Evolutionary conservation across 2,888 invertebrate genomes (phyloP).

Genomic region (Eupithecia insigniata): DNA sequence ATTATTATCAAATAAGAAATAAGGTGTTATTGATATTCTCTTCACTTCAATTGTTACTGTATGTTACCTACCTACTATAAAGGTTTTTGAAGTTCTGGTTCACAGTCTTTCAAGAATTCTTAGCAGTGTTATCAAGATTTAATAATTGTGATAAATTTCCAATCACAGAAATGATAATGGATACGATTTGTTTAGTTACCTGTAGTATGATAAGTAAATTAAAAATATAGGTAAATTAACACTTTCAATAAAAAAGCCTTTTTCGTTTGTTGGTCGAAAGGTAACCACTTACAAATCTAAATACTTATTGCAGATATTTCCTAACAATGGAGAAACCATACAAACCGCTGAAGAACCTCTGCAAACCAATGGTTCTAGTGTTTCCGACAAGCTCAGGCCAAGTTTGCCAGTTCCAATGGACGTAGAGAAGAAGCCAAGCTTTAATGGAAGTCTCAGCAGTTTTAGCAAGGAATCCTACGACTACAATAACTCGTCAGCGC

Average conservation of each 20-base stretch:
- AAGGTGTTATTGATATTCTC: too few species aligned
- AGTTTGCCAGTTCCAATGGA: constrained; percentile 52
- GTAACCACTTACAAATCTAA: background rate
- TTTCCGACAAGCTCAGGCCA: constrained; percentile 21
- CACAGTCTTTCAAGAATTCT: background rate
- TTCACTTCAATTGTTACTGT: too few species aligned
- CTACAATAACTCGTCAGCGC: constrained; percentile 43
- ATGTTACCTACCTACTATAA: too few species aligned
- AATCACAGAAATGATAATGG: constrained; percentile 48
- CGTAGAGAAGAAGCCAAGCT: constrained; percentile 63
- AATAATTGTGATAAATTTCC: constrained; percentile 50
- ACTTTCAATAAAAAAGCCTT: background rate
- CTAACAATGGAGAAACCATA: constrained; percentile 48
- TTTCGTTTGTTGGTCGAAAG: background rate
- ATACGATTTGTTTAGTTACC: background rate
- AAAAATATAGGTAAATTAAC: background rate
- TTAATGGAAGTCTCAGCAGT: constrained; percentile 66
- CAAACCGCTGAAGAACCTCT: constrained; percentile 41
- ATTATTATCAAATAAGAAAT: too few species aligned
- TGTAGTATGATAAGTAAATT: background rate
- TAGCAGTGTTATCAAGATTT: constrained; percentile 36
- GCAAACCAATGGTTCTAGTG: constrained; percentile 53
- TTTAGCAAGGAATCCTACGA: constrained; percentile 62
- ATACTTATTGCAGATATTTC: constrained; percentile 40
- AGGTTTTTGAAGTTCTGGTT: background rate